Conservation (phyloP, 2,888 invertebrate species). For the Coleophora deauratella region DNA sequence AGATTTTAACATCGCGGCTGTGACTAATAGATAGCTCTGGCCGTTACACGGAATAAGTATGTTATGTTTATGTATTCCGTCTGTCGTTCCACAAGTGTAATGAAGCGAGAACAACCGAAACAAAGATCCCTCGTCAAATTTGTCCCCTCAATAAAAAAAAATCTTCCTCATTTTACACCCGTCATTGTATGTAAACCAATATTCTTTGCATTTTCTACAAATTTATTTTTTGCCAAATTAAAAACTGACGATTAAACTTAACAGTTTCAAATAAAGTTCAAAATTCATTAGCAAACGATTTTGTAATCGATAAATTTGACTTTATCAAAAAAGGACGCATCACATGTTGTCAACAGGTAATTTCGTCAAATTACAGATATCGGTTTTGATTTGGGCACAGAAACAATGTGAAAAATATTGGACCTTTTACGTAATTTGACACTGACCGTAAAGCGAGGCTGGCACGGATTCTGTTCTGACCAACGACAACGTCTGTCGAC, state of each 20-base stretch:
- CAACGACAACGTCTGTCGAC: too few relatives aligned
- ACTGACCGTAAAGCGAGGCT: conserved; percentile 46
- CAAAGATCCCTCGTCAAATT: conserved; percentile 47
- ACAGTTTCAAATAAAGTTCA: conserved; percentile 26
- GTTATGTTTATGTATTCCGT: too few relatives aligned
- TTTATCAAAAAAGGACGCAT: conserved; percentile 22
- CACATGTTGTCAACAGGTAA: conserved; percentile 46
- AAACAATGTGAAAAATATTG: conserved; percentile 49
- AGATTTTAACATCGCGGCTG: too few relatives aligned
- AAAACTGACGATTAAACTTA: background rate
- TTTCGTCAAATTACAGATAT: conserved; percentile 62
- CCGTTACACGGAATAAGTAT: too few relatives aligned
- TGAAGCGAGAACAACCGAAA: conserved; percentile 48
- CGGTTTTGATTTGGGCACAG: conserved; percentile 56
- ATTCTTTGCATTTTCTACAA: conserved; percentile 27
- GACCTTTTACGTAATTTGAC: conserved; percentile 65
- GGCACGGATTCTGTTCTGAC: too few relatives aligned
- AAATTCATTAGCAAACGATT: conserved; percentile 10
- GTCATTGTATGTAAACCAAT: conserved; percentile 53
- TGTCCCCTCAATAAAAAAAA: conserved; percentile 47
- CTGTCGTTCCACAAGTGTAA: conserved; percentile 30
- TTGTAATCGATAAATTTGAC: background rate
- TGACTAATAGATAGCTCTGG: too few relatives aligned
- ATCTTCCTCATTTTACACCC: conserved; percentile 42
- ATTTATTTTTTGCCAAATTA: conserved; percentile 20